Evolutionary conservation across 2,113 vertebrate genomes (phyloP), one percentile per base, ranked within the genome.

Genomic region (Miniopterus natalensis): DNA sequence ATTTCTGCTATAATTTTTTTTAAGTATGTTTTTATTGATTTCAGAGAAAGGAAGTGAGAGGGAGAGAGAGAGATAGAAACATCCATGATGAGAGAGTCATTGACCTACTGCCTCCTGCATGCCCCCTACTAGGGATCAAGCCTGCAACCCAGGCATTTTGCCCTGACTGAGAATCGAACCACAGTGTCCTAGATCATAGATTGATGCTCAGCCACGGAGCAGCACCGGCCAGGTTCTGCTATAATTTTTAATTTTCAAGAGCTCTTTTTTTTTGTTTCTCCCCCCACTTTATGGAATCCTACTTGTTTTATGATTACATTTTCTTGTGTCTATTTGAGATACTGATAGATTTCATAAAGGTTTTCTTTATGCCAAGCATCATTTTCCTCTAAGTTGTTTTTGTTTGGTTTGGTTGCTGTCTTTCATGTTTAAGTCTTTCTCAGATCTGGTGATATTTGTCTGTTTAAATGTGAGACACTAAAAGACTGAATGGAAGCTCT

Each of bases 231-330:
- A 36, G 36, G 36, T 95, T 93, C 23, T 66, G 36, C 55, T 88
- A 20, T 63, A 78, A 40, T 93, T 95, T 74, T 73, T 91, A 79
- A 71, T 55, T 92, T 84, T 95, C 8, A 88, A 70, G 25, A 47
- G 2, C 8, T 70, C 1, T 71, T 75, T 45, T 88, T 88, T 81
- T 71, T 14, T 47, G 8, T 71, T 42, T 92, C 21, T 23, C 15
- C 12, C 5, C 4, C 31, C 13, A 10, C 45, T 77, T 47, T 81
- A 55, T 65, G 40, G 57, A 90, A 83, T 27, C 21, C 61, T 65
- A 11, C 29, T 75, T 53, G 1, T 84, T 92, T 94, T 57, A 68
- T 66, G 47, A 49, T 75, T 83, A 70, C 29, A 27, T 81, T 94
- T n/a, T 66, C 21, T 75, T 94, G 15, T n/a, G 4, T 90, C 3